Conservation (phyloP, 1,140 invertebrate species). For the Phthorimaea operculella region DNA sequence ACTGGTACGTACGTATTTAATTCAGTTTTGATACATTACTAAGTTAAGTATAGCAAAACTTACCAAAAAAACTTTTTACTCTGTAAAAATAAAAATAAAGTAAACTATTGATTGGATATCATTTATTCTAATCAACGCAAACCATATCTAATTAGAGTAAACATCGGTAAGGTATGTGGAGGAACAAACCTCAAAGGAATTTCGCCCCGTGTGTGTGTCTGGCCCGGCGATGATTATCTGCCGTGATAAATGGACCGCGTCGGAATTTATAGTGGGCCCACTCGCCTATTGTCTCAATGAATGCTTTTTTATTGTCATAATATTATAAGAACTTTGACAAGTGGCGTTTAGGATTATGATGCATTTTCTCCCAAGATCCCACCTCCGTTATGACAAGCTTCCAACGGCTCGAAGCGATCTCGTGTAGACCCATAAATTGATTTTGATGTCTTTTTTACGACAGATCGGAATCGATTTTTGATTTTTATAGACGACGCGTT, state of each 20-base stretch:
- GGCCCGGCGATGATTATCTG: constrained; percentile 51
- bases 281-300: constrained; percentile 66
- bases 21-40: too few relatives aligned
- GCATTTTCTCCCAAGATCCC: constrained; percentile 22
- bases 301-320: constrained; percentile 64
- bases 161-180: background rate
- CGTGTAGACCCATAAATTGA: constrained; percentile 55
- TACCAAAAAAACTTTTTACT: too few relatives aligned
- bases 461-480: constrained; percentile 47
- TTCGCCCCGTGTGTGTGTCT: constrained; percentile 40
- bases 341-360: constrained; percentile 53
- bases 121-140: too few relatives aligned
- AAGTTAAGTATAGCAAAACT: too few relatives aligned
- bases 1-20: too few relatives aligned
- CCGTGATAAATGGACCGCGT: constrained; percentile 60
- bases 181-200: constrained; percentile 49
- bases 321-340: constrained; percentile 58
- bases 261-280: constrained; percentile 59
- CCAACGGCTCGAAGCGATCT: constrained; percentile 26
- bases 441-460: constrained; percentile 56
- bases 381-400: constrained; percentile 30
- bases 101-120: too few relatives aligned
- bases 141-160: background rate
- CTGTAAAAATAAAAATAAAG: too few relatives aligned
- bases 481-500: constrained; percentile 45